Percentiles rank a stretch among this genome's conserved stretches.
phyloP scores from a whole-genome alignment of 2,797 vertebrate genomes.

The Tachyglossus aculeatus region DNA sequence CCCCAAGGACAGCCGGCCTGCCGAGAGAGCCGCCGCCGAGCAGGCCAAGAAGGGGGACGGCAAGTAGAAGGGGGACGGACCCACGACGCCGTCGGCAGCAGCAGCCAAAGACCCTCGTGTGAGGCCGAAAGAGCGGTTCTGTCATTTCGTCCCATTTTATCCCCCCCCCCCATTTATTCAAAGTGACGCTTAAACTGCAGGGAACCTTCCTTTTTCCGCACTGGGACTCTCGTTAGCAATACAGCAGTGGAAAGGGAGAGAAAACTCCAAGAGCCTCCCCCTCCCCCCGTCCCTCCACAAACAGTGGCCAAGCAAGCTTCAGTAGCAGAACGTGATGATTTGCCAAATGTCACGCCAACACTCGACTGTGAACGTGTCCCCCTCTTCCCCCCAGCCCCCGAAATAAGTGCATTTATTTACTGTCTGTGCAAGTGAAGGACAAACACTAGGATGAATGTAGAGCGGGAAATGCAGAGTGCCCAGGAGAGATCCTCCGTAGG shows the following conservation, averaged over 20 bases:
- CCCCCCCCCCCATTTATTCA: background rate
- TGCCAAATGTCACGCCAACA: slow-evolving; percentile 80
- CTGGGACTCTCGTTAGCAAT: slow-evolving; percentile 68
- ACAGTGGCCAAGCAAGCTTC: slow-evolving; percentile 77
- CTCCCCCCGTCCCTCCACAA: slow-evolving; percentile 13
- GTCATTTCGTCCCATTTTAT: background rate
- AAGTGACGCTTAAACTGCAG: slow-evolving; percentile 8
- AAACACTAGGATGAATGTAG: slow-evolving; percentile 63
- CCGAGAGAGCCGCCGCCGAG: slow-evolving; percentile 64
- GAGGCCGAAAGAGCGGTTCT: background rate
- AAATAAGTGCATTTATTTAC: slow-evolving; percentile 89
- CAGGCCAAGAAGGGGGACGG: slow-evolving; percentile 73
- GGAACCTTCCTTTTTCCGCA: slow-evolving; percentile 2
- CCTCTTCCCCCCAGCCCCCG: slow-evolving; percentile 53
- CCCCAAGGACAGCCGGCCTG: slow-evolving; percentile 73
- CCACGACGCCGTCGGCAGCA: no score
- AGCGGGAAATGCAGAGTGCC: slow-evolving; percentile 66
- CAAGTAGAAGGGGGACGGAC: slow-evolving; percentile 66
- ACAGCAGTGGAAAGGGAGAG: slow-evolving; percentile 62
- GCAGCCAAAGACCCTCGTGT: slow-evolving; percentile 54
- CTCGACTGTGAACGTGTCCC: slow-evolving; percentile 77
- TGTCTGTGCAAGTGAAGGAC: slow-evolving; percentile 64
- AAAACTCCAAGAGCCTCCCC: slow-evolving; percentile 49
- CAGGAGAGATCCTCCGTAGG: slow-evolving; percentile 51
- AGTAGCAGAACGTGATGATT: slow-evolving; percentile 81